phyloP scores from a whole-genome alignment of 2,888 invertebrate genomes.

The Anticlea derivata region DNA sequence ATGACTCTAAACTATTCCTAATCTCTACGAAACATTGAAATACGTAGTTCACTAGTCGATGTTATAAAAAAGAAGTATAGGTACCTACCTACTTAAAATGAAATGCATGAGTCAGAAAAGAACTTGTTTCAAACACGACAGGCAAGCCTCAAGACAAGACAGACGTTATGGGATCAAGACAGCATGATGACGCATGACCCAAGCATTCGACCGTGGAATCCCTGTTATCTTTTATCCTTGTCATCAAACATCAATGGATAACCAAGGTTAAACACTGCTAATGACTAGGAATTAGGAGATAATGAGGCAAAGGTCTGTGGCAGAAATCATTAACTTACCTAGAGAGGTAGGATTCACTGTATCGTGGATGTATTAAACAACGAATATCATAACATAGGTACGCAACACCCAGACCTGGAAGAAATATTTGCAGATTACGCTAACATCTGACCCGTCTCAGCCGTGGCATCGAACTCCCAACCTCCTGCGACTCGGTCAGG shows the following conservation, averaged over 20 bases:
- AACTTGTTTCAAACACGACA: constrained; percentile 44
- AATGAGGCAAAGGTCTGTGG: neutral
- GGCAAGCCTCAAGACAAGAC: constrained; percentile 34
- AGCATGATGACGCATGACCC: constrained; percentile 65
- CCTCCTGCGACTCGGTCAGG: too few relatives aligned
- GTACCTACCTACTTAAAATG: too few relatives aligned
- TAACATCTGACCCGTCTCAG: too few relatives aligned
- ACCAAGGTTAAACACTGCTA: constrained; percentile 13
- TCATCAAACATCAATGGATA: constrained; percentile 15
- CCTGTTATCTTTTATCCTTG: constrained; percentile 37
- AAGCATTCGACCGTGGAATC: constrained; percentile 60
- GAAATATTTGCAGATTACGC: too few relatives aligned
- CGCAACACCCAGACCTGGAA: too few relatives aligned
- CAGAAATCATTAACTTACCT: neutral
- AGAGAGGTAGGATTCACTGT: neutral
- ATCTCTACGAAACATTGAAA: neutral
- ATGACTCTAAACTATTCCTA: too few relatives aligned
- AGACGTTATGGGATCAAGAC: constrained; percentile 49
- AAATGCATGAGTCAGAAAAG: constrained; percentile 55
- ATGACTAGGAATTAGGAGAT: constrained; percentile 8
- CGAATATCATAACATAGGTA: too few relatives aligned
- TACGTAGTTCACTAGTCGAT: neutral
- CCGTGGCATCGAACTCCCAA: too few relatives aligned
- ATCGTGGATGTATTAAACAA: too few relatives aligned
- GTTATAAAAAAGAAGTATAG: neutral